Evolutionary conservation across 2,888 invertebrate genomes (phyloP).

Genomic region (Ennomos fuscantarius): DNA sequence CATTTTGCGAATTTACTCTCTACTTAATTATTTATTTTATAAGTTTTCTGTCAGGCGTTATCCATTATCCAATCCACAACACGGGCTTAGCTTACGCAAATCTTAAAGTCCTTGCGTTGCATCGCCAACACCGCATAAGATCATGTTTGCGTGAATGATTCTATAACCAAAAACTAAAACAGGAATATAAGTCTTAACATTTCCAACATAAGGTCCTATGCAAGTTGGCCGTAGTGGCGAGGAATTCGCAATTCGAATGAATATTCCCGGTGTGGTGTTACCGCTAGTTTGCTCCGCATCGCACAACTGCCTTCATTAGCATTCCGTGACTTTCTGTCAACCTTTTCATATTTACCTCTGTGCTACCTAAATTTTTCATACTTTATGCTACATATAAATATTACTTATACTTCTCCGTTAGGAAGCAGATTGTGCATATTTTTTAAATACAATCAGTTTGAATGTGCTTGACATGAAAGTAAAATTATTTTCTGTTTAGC

Average conservation of each 20-base stretch:
- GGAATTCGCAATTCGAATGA: conserved; percentile 39
- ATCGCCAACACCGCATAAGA: neutral
- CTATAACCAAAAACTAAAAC: neutral
- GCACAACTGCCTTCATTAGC: conserved; percentile 49
- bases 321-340: conserved; percentile 42
- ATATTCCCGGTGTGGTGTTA: conserved; percentile 37
- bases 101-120: conserved; percentile 1
- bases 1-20: too few relatives aligned
- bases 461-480: too few relatives aligned
- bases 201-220: neutral
- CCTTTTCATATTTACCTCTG: conserved; percentile 20
- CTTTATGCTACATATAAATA: neutral
- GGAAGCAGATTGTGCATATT: conserved; percentile 4
- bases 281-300: conserved; percentile 29
- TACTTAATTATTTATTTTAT: too few relatives aligned
- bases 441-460: too few relatives aligned
- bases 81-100: conserved; percentile 2
- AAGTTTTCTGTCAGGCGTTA: too few relatives aligned
- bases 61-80: too few relatives aligned
- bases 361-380: conserved; percentile 16
- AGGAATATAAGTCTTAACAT: neutral
- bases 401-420: conserved; percentile 5
- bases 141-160: conserved; percentile 1
- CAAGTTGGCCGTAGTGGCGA: neutral
- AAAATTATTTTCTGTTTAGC: too few relatives aligned